Percentiles rank a stretch among this genome's conserved stretches.
These are phyloP conservation scores for Pachycephus smyrnensis DNA, from an alignment of 2,888 invertebrate species.

Conservation along the genomic window DNA sequence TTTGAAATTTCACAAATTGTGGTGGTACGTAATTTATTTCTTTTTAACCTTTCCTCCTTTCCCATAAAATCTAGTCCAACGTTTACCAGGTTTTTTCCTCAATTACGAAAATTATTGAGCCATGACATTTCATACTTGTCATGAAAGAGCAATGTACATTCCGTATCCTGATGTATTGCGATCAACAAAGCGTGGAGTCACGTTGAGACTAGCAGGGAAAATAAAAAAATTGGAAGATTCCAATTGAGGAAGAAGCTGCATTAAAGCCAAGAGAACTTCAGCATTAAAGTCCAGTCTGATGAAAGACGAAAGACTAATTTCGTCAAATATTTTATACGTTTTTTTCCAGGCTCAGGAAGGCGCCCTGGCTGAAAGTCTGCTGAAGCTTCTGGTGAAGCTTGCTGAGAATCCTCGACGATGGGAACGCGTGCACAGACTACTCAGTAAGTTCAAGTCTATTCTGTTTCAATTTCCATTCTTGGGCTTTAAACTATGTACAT, in stretches of 20 bases:
- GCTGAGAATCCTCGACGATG: slow-evolving; percentile 53
- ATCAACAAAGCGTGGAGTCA: background rate
- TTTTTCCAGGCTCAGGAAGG: slow-evolving; percentile 39
- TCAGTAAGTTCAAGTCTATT: slow-evolving; percentile 51
- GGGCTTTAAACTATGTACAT: background rate
- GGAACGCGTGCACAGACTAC: slow-evolving; percentile 51
- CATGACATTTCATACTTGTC: too few species aligned
- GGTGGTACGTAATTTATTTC: too few species aligned
- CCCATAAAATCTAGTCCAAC: too few species aligned
- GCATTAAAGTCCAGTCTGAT: background rate
- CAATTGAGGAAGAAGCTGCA: background rate
- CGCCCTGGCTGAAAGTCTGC: slow-evolving; percentile 44
- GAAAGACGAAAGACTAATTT: background rate
- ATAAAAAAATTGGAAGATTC: background rate
- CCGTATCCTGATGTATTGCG: too few species aligned
- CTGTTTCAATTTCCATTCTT: background rate
- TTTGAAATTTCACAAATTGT: too few species aligned
- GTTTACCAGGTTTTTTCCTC: too few species aligned
- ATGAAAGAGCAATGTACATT: too few species aligned
- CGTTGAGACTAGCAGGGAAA: background rate
- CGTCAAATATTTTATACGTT: slow-evolving; percentile 9
- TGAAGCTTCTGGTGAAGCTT: slow-evolving; percentile 55
- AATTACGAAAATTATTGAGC: too few species aligned
- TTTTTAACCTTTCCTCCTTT: too few species aligned
- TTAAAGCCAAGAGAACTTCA: background rate